phyloP scores from a whole-genome alignment of 2,113 vertebrate genomes.

The Madoqua kirkii region DNA sequence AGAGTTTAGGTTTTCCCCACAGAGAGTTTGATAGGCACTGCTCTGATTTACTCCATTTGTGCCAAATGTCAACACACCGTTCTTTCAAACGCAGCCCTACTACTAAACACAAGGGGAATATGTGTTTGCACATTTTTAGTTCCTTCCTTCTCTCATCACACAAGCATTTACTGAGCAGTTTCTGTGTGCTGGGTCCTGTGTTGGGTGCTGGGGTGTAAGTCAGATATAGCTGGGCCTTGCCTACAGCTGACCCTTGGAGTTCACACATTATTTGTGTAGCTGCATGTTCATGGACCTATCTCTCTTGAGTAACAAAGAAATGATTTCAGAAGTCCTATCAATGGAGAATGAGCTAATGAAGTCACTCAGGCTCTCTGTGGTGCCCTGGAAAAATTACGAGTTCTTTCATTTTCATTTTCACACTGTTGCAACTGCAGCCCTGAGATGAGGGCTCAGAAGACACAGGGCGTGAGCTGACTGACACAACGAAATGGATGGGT shows the following conservation, averaged over 20 bases:
- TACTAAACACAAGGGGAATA: not conserved
- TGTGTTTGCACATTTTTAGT: not conserved
- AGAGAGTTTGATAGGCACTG: not conserved
- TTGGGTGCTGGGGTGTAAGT: not conserved
- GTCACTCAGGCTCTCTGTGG: not conserved
- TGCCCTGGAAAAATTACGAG: not conserved
- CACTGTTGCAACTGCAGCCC: not conserved
- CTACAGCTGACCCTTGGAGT: not conserved
- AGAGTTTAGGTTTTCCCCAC: not conserved
- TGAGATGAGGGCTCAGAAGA: not conserved
- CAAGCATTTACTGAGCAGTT: not conserved
- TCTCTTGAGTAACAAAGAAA: not conserved
- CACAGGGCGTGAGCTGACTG: not conserved
- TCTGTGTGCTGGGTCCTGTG: not conserved
- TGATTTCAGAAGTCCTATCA: not conserved
- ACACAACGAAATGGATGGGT: not conserved
- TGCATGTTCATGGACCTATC: not conserved
- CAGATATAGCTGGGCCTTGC: not conserved
- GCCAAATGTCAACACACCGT: not conserved
- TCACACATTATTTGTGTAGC: not conserved
- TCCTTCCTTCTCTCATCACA: not conserved
- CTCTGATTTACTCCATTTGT: not conserved
- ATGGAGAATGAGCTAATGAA: not conserved
- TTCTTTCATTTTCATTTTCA: not conserved
- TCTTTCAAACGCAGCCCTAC: not conserved